Evolutionary conservation across 1,140 invertebrate species (phyloP).

Genomic region (Penaeus japonicus): DNA sequence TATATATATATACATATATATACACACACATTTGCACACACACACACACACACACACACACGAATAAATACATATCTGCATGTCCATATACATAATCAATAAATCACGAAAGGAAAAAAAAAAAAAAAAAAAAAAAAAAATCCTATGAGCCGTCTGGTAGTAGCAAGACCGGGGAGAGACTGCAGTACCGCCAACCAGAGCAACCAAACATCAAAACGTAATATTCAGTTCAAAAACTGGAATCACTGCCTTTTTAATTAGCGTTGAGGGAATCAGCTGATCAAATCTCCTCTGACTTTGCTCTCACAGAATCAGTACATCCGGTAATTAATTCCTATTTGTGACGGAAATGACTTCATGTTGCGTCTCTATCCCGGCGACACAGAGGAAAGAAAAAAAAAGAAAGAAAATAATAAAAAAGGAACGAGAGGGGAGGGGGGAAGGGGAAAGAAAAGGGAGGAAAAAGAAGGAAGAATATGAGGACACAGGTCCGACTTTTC

Average conservation of each 20-base stretch:
- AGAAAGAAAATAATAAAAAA: too few relatives aligned
- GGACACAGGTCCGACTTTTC: too few relatives aligned
- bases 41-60: too few relatives aligned
- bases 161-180: too few relatives aligned
- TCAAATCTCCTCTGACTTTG: slow-evolving; percentile 53
- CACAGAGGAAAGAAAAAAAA: too few relatives aligned
- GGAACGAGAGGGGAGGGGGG: neutral
- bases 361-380: neutral
- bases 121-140: too few relatives aligned
- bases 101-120: too few relatives aligned
- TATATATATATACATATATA: too few relatives aligned
- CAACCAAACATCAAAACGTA: slow-evolving; percentile 46
- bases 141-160: too few relatives aligned
- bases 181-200: neutral
- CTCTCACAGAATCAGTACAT: slow-evolving; percentile 45
- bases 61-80: too few relatives aligned
- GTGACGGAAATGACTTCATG: slow-evolving; percentile 48
- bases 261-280: slow-evolving; percentile 52
- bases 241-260: slow-evolving; percentile 48
- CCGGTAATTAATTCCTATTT: slow-evolving; percentile 52
- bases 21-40: too few relatives aligned
- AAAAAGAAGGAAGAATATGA: neutral
- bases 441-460: neutral
- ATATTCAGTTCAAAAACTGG: slow-evolving; percentile 49
- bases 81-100: too few relatives aligned